Evolutionary conservation across 1,140 invertebrate species (phyloP).

Genomic region (Bombus impatiens): DNA sequence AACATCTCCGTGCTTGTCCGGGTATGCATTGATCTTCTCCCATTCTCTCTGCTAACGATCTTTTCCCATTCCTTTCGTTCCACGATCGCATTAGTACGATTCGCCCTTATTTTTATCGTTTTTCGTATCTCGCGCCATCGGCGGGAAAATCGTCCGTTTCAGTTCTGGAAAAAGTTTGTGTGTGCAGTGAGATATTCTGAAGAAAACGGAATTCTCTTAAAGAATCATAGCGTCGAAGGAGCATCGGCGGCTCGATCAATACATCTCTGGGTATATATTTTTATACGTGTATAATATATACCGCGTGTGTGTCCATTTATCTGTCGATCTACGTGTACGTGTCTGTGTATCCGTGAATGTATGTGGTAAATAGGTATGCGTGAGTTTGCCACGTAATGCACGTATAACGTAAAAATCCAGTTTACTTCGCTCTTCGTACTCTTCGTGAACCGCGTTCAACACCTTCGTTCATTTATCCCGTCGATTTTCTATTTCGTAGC

Average conservation of each 20-base stretch:
- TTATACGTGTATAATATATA: slow-evolving; percentile 27
- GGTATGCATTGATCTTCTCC: slow-evolving; percentile 33
- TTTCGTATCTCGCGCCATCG: not conserved
- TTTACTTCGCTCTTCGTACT: slow-evolving; percentile 14
- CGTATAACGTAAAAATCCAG: slow-evolving; percentile 27
- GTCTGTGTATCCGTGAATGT: not conserved
- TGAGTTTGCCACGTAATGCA: not conserved
- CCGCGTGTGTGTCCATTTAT: not conserved
- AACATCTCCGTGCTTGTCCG: slow-evolving; percentile 11
- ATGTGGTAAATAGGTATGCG: not conserved
- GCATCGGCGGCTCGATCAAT: slow-evolving; percentile 46
- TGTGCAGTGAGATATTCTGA: slow-evolving; percentile 33
- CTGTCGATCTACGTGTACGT: not conserved
- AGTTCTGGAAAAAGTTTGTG: slow-evolving; percentile 29
- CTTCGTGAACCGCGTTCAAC: slow-evolving; percentile 30
- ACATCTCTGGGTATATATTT: slow-evolving; percentile 8
- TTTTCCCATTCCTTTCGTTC: not conserved
- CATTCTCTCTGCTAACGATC: slow-evolving; percentile 32
- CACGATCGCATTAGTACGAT: not conserved
- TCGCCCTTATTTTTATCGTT: not conserved
- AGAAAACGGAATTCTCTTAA: slow-evolving; percentile 60
- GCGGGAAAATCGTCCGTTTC: slow-evolving; percentile 51
- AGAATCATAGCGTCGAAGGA: slow-evolving; percentile 58
- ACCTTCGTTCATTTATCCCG: not conserved
- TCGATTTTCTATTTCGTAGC: not conserved